These are phyloP conservation scores for Aphelenchoides fujianensis DNA, from an alignment of 1,140 invertebrate genomes.

Conservation along the genomic window DNA sequence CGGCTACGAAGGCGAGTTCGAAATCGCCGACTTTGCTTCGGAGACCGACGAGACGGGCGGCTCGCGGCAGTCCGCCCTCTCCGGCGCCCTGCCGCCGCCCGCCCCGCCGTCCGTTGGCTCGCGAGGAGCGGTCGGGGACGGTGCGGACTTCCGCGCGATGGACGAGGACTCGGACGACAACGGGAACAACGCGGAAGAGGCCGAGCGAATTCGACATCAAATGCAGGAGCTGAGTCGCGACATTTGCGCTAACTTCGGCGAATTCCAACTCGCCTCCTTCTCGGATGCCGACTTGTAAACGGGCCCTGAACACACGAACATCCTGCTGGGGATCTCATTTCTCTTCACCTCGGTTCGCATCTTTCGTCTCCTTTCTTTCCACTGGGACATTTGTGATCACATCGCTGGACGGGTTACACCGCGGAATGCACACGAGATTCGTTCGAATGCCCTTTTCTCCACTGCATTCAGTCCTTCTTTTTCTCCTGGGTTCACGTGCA, in stretches of 20 bases:
- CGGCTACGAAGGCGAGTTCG: constrained; percentile 46
- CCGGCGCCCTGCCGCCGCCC: neutral
- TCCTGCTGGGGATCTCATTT: no score
- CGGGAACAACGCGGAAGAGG: constrained; percentile 3
- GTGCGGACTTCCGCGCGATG: constrained; percentile 32
- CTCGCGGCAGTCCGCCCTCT: constrained; percentile 15
- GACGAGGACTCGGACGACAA: constrained; percentile 32
- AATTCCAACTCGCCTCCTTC: constrained; percentile 34
- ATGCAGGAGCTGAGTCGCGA: constrained; percentile 30
- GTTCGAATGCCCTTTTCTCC: no score
- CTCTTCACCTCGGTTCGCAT: no score
- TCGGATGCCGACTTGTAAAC: constrained; percentile 13
- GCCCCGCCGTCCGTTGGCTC: neutral
- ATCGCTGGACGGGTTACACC: no score
- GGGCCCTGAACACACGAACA: no score
- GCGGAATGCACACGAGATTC: no score
- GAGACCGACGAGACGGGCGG: constrained; percentile 22
- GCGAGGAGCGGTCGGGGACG: constrained; percentile 16
- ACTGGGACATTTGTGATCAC: no score
- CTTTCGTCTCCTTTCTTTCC: no score
- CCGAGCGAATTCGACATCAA: neutral
- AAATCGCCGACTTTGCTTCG: constrained; percentile 21
- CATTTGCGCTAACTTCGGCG: constrained; percentile 38
- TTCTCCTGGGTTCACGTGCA: no score
- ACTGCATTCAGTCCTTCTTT: no score